Base-by-base conservation (phyloP, 2,113 vertebrate species). In the Neofelis nebulosa region DNA sequence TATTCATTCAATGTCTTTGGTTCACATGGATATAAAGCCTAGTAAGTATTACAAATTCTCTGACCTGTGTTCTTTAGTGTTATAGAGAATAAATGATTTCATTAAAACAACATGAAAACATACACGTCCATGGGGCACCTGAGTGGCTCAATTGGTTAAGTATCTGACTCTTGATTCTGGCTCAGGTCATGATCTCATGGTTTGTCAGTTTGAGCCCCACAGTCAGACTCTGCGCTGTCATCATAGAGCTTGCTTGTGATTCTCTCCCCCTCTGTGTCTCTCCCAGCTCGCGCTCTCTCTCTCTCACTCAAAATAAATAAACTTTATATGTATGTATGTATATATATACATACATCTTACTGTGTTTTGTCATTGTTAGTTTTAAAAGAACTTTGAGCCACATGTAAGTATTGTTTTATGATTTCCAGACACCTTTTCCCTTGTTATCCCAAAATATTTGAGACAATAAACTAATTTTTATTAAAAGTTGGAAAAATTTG, bases 11-110 rank as follows among this genome's bases (percentile, higher is more conserved):
- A 99, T 99, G 95, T 99, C 99, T 45, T 99, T 99, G 98, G 99
- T 99, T 96, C 99, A 99, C 98, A 99, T 99, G 99, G 99, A 99
- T 98, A 99, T 99, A 98, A 99, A 99, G 97, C 99, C 99, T 73
- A 99, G 99, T 99, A 98, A 99, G 99, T 99, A 93, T 65, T 92
- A 79, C 15, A 91, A 10, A 88, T 85, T 6, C 33, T 96, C 21
- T 95, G 57, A 84, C 21, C 31, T 96, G 7, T 94, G 15, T 90
- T 95, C 13, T 97, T 79, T 83, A 36, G 45, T 38, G 4, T 89
- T 97, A n/a, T 65, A 88, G 52, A 82, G 27, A 96, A 79, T 91
- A 93, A 94, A 55, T 92, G 38, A 57, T 4, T 76, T 97, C 2
- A 65, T 93, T 94, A 52, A 95, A 94, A 66, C 16, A 86, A 6